Base-by-base conservation (phyloP, 2,113 vertebrate genomes). In the Pomatostomus ruficeps region DNA sequence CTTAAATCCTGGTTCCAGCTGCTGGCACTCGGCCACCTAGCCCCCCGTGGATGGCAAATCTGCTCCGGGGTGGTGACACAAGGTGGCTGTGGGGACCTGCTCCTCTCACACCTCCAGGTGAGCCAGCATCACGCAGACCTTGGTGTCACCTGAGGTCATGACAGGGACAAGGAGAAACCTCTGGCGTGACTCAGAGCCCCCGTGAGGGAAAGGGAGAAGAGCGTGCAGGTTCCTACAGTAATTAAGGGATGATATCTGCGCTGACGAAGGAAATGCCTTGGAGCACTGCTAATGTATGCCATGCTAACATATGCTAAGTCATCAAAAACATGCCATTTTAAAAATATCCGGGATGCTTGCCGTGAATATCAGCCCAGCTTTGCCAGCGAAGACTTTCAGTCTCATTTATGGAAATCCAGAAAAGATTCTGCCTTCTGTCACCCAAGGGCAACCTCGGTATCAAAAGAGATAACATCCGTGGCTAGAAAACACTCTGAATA, bases 321-420 rank as follows among this genome's bases (percentile, higher is more conserved):
- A 85, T 93, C 82, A 94, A 14, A 96, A 94, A 23, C 74, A 82
- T 65, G 70, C 29, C 58, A 57, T 72, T 92, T 92, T 58, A 89
- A 95, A 95, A 91, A 94, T 89, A 95, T n/a, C 87, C 67, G 24
- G 35, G 66, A 54, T 25, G 38, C 72, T 66, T 71, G 76, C 75
- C 31, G 72, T n/a, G 73, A 91, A 38, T 92, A 67, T 67, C 91
- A 95, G 68, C 62, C 42, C 16, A 2, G 5, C 79, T 88, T 66
- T 77, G 73, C 71, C 74, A 66, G 40, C 54, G 76, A 83, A 40
- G 81, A 63, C 71, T 91, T 91, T 79, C 72, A 88, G 89, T 24
- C 93, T 88, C 82, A 59, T 90, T 93, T 95, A 93, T 79, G 88
- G 85, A 94, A 93, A 97, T 63, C 59, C 85, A 62, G 63, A 88